Base-by-base conservation (phyloP, 2,888 invertebrate genomes). In the Acanthopleura granulata region DNA sequence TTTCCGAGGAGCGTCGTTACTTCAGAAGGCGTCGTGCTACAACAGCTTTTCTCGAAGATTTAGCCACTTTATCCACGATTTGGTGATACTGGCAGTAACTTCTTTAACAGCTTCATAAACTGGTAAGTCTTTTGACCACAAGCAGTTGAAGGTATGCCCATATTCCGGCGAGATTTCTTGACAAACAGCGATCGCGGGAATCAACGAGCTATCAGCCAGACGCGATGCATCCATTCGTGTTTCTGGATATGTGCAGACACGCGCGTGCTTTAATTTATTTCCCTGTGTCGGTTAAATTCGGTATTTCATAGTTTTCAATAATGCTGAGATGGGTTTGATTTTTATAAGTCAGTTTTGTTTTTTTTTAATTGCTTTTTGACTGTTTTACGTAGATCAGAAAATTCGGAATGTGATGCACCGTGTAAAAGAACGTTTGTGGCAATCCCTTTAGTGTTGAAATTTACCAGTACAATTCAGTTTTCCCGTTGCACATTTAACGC, bases 191-290 rank as follows among this genome's bases (percentile, higher is more conserved):
- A 57, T 57, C 57, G 57, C 57, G 57, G 57, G 57, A 57, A 57
- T 57, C 57, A 57, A 18, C 57, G 3, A 57, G 1, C 57, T 57
- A 57, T 57, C 57, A 18, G 18, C 57, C 22, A 22, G n/a, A 57
- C 57, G 57, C 57, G 57, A 57, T 57, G 57, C 57, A 57, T 57
- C 57, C 12, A 18, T 57, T 57, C 57, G 57, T n/a, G 22, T 57
- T 57, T 57, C 22, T 22, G n/a, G 57, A n/a, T 22, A 57, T 57
- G 57, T 40, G 40, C 40, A 40, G 40, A 40, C 40, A 57, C 12
- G 57, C 57, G 18, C 18, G 18, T 57, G 18, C 22, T 18, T 57
- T 57, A 57, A 57, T 57, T 22, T 57, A 57, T 12, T 57, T 57
- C 6, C 12, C n/a, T 9, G 57, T 22, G 1, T 57, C 12, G 57